Base-by-base conservation (phyloP, 2,888 invertebrate species). In the Conistra vaccinii region DNA sequence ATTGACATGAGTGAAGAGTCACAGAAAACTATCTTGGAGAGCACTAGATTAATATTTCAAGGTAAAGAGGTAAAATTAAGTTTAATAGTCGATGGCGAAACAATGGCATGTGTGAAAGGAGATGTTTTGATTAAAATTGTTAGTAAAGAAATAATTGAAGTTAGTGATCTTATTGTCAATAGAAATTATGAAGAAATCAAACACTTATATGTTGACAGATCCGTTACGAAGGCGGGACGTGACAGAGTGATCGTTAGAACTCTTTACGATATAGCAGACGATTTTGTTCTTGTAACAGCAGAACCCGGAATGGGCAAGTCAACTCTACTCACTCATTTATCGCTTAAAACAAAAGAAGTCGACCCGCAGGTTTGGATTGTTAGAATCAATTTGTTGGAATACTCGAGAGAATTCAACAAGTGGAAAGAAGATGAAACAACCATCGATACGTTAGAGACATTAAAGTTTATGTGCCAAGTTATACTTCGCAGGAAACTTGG, bases 271-370 rank as follows among this genome's bases (percentile, higher is more conserved):
- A 5, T 75, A 39, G 17, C 12, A 17, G 62, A 78, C 3, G 10
- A 77, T 3, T 26, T 69, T 12, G 79, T 85, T 17, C 62, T 86
- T 32, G n/a, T 85, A 26, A 75, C 77, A 20, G 86, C 77, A 5
- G 62, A 73, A 63, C 83, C 88, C 0, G 88, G 87, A 0, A 88
- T 86, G 87, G 88, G 88, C 14, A 88, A 88, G 65, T 85, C 88
- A n/a, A 85, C 79, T 20, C 61, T 87, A 10, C 79, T 72, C 32
- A 42, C 53, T 14, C 65, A 14, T 76, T 70, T 87, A 58, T 76
- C 84, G 3, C n/a, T 85, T 7, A 67, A 68, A 55, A 83, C 85
- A 26, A 86, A 84, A 39, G 32, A 72, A 39, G 1, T 39, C 0
- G 35, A 77, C 35, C 85, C 79, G 6, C 39, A 62, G 10, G 10